phyloP scores from a whole-genome alignment of 1,140 invertebrate species.

The Pantala flavescens region DNA sequence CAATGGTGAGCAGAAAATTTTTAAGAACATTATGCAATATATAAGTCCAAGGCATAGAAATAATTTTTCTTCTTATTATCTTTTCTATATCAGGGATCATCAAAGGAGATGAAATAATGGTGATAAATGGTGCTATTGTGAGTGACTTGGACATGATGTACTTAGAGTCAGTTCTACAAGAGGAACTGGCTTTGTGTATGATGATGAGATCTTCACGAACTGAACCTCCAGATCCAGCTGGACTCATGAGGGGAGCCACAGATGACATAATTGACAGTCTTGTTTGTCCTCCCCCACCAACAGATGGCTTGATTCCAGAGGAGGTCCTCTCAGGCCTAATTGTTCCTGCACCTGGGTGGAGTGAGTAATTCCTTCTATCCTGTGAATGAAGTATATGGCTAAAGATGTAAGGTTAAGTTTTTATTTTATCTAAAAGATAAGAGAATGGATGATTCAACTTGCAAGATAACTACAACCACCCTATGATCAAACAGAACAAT shows the following conservation, averaged over 20 bases:
- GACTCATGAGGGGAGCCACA: constrained; percentile 63
- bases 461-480: too few relatives aligned
- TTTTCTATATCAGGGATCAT: constrained; percentile 63
- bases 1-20: constrained; percentile 58
- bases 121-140: constrained; percentile 95
- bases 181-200: constrained; percentile 90
- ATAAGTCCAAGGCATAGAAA: not conserved
- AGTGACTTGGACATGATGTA: constrained; percentile 99
- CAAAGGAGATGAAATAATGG: constrained; percentile 96
- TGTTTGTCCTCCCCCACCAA: constrained; percentile 89
- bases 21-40: not conserved
- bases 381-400: too few relatives aligned
- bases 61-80: not conserved
- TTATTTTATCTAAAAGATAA: too few relatives aligned
- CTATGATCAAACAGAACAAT: too few relatives aligned
- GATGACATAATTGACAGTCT: constrained; percentile 92
- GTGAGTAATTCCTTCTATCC: too few relatives aligned
- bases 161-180: constrained; percentile 88
- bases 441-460: too few relatives aligned
- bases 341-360: constrained; percentile 87
- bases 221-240: constrained; percentile 78
- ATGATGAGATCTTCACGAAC: constrained; percentile 95
- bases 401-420: too few relatives aligned
- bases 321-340: constrained; percentile 93
- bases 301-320: constrained; percentile 85